phyloP scores from a whole-genome alignment of 2,113 vertebrate species.

The Nesospiza acunhae region DNA sequence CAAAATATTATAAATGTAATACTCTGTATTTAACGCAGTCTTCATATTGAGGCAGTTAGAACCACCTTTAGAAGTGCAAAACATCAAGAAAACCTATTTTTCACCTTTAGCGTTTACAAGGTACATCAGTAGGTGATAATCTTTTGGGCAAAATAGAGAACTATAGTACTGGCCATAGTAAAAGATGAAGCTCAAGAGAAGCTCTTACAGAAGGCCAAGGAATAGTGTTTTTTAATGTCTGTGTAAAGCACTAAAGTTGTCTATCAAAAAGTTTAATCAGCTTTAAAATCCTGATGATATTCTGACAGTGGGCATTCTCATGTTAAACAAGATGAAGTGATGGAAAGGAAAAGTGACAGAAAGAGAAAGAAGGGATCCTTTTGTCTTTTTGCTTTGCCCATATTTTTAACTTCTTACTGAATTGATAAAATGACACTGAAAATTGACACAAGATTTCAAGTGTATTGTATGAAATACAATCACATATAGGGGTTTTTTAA shows the following conservation, averaged over 20 bases:
- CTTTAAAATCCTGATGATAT: background rate
- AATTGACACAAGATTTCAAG: background rate
- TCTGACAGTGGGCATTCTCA: background rate
- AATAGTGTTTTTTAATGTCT: background rate
- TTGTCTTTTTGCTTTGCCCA: background rate
- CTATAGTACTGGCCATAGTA: background rate
- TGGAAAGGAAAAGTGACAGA: background rate
- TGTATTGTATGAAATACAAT: background rate
- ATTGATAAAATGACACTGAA: background rate
- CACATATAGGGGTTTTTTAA: accelerated
- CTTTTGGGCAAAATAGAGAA: background rate
- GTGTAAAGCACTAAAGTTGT: background rate
- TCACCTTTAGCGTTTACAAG: background rate
- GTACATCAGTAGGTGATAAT: background rate
- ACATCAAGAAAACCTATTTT: background rate
- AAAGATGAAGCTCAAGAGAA: background rate
- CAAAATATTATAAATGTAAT: background rate
- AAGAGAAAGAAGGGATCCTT: background rate
- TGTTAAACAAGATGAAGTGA: background rate
- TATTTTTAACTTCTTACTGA: background rate
- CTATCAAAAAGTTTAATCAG: background rate
- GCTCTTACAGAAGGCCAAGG: background rate
- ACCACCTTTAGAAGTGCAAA: background rate
- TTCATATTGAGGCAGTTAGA: background rate
- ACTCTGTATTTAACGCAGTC: background rate